Conservation (phyloP, 2,797 vertebrate genomes). For the Poecilia gillii region DNA sequence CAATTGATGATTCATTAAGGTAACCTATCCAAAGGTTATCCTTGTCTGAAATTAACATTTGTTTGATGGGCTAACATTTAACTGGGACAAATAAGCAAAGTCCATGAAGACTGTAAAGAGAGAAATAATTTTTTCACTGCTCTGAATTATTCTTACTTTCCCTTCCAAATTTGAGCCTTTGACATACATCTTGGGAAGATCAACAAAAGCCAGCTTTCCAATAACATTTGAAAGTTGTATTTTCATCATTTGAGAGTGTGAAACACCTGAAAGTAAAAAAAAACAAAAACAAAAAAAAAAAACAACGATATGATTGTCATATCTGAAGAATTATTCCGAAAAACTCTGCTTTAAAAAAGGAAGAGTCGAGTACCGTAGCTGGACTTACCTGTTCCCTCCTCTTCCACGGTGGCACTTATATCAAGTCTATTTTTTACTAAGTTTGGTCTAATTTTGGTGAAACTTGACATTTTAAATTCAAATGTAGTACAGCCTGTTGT, state of each 20-base stretch:
- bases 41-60: background rate
- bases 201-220: conserved; percentile 59
- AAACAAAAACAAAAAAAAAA: no score
- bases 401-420: conserved; percentile 39
- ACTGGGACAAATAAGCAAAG: background rate
- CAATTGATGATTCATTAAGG: no score
- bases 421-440: background rate
- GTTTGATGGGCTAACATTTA: background rate
- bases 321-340: accelerated
- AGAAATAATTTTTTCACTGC: background rate
- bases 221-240: conserved; percentile 25
- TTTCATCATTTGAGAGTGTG: background rate
- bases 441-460: conserved; percentile 11
- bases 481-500: conserved; percentile 22
- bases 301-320: background rate
- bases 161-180: conserved; percentile 51
- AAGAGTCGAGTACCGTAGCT: no score
- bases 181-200: conserved; percentile 58
- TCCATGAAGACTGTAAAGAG: background rate
- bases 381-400: conserved; percentile 68
- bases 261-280: conserved; percentile 39
- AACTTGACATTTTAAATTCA: conserved; percentile 20
- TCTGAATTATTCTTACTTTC: conserved; percentile 53
- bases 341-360: background rate
- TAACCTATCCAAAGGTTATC: background rate